Base-by-base conservation (phyloP, 2,113 vertebrate species). In the Odocoileus hemionus region DNA sequence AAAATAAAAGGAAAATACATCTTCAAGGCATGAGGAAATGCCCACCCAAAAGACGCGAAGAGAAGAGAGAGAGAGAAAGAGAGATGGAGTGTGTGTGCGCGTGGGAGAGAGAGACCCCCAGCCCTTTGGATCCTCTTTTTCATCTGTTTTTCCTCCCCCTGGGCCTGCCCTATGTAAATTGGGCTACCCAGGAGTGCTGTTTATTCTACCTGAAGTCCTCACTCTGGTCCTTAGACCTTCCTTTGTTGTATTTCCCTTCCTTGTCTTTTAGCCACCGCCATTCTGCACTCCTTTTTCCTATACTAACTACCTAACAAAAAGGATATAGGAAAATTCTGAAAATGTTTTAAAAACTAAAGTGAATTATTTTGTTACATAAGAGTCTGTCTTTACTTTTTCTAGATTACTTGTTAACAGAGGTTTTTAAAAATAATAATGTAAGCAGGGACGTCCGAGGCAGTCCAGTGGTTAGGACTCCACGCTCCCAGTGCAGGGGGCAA, bases 61-160 rank as follows among this genome's bases (percentile, higher is more conserved):
- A 67, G 33, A n/a, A 67, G 61, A 67, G 14, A 54, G 14, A 54
- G 30, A 67, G 33, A 67, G 61, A 19, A 1, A 67, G 17, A 67
- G 17, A 36, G 33, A n/a, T 0, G 1, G n/a, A 21, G 64, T 3
- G 0, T 19, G 33, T 36, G 19, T 0, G 0, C 1, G 0, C 10
- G 0, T 39, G 57, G 25, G 67, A 11, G 67, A 23, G n/a, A 23
- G n/a, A 70, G 64, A 12, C 9, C 19, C 19, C 2, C 1, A 2
- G 19, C 2, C 10, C n/a, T 39, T n/a, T 12, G 67, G 67, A 5
- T 23, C 19, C 2, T 70, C 67, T 39, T 6, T 6, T 70, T 23
- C 1, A 12, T 6, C 9, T 23, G 52, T 23, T 39, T 19, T 10
- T 2, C 64, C 19, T 11, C 17, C 64, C 60, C 64, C 2, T 11